These are phyloP conservation scores for Protophormia terraenovae DNA, from an alignment of 2,888 invertebrate species.

Conservation along the genomic window DNA sequence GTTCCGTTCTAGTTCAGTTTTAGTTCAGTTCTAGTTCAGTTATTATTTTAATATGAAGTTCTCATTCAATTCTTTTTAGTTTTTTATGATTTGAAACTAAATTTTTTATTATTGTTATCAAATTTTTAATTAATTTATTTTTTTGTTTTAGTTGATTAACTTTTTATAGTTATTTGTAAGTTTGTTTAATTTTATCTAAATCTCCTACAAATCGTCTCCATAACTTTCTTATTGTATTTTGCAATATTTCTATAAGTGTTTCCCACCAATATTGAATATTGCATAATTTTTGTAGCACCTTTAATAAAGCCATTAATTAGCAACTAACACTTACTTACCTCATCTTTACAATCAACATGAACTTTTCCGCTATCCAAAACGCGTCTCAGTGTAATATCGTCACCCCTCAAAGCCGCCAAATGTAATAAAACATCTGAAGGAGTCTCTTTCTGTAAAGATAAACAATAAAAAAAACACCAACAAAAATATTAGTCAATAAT, in stretches of 20 bases:
- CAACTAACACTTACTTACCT: conserved; percentile 84
- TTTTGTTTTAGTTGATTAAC: too few species aligned
- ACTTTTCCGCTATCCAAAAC: conserved; percentile 96
- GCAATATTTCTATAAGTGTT: neutral
- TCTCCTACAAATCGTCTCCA: too few species aligned
- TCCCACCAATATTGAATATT: neutral
- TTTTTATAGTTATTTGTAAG: too few species aligned
- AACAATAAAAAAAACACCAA: conserved; percentile 12
- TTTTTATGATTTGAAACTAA: too few species aligned
- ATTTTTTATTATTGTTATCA: too few species aligned
- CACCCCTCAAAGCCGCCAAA: conserved; percentile 93
- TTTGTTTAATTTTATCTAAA: too few species aligned
- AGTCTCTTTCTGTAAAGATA: conserved; percentile 90
- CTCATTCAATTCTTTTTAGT: too few species aligned
- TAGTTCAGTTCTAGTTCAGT: too few species aligned
- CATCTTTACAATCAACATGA: conserved; percentile 96
- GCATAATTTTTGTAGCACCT: neutral
- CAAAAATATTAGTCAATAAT: conserved; percentile 52
- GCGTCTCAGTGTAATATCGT: conserved; percentile 88
- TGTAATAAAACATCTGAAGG: conserved; percentile 96
- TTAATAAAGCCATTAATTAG: conserved; percentile 33
- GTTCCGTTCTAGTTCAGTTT: too few species aligned
- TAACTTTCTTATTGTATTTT: too few species aligned
- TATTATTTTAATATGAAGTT: too few species aligned
- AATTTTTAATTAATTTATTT: too few species aligned